Base-by-base conservation (phyloP, 2,888 invertebrate species). In the Agrochola macilenta region DNA sequence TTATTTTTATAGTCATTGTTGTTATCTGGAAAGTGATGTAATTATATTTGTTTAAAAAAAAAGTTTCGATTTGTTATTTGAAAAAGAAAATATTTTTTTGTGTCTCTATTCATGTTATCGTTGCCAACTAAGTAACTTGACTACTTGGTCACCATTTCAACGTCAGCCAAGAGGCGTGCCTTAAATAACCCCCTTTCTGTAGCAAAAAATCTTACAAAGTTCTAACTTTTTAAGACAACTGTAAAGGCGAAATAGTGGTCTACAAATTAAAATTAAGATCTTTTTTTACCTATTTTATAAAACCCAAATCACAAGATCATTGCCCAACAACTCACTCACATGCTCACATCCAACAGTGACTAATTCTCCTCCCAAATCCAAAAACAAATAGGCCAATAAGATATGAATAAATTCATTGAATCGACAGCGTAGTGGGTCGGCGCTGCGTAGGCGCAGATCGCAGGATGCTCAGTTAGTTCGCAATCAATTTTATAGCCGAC, bases 401-500 rank as follows among this genome's bases (percentile, higher is more conserved):
- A 87, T 84, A 81, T 79, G 80, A 77, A 87, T 88, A 87, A 88
- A 87, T 88, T 88, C 85, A 88, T 86, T 88, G 87, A 81, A 88
- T 88, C 88, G 88, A 88, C 90, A 89, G 89, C 85, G 86, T 77
- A 88, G 88, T 87, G 88, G 89, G 90, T 82, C 57, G 68, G 35
- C 83, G 85, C 80, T 78, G 90, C 90, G 93, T 92, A 90, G 93
- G 93, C 93, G 90, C 86, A 80, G 84, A 84, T 84, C 88, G 87
- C 93, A 93, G 95, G 95, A 95, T 92, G 93, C 89, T 76, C 90
- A 87, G 93, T 91, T 93, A 93, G 93, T 91, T 91, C 87, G 90
- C 94, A 93, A 94, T 95, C 95, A 94, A 94, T 95, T 95, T 93
- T 93, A 94, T 95, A 89, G 93, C 91, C 90, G 87, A 91, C 91